These are phyloP conservation scores for Cebidichthys violaceus DNA, from an alignment of 2,113 vertebrate species.

Conservation along the genomic window DNA sequence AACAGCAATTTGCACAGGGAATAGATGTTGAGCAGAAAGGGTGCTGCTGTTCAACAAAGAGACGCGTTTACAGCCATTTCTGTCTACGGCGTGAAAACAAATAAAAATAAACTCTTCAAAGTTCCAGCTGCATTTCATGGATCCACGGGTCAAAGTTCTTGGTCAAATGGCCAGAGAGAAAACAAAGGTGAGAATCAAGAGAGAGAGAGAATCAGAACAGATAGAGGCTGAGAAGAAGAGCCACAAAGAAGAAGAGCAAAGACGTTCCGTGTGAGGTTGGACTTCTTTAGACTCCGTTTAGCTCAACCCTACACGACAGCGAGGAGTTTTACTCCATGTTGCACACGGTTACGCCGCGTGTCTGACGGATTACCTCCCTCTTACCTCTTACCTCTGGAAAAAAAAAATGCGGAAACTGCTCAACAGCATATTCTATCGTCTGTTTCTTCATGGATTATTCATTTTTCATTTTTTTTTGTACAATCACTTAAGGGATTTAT, in stretches of 20 bases:
- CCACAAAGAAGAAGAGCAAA: neutral
- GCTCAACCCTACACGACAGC: constrained; percentile 45
- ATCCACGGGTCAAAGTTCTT: neutral
- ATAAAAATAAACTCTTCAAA: constrained; percentile 1
- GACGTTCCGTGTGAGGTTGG: neutral
- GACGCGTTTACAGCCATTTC: neutral
- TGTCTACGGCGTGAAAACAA: constrained; percentile 9
- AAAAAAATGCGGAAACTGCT: constrained; percentile 4
- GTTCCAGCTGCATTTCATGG: constrained; percentile 5
- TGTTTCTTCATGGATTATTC: neutral
- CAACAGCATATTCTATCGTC: neutral
- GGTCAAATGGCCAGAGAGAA: constrained; percentile 11
- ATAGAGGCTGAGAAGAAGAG: neutral
- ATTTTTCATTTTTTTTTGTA: constrained; percentile 1
- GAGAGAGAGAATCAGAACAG: neutral
- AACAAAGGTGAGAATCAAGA: neutral
- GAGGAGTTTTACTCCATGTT: constrained; percentile 19
- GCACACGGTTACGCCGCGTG: neutral
- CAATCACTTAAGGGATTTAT: constrained; percentile 22
- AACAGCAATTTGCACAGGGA: constrained; percentile 1
- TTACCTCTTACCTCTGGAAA: neutral
- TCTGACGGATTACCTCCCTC: neutral
- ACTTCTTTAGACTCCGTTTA: constrained; percentile 8
- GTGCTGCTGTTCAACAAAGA: neutral
- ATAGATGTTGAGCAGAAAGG: neutral